phyloP scores from a whole-genome alignment of 2,797 vertebrate species.

The Hippocampus kuda region DNA sequence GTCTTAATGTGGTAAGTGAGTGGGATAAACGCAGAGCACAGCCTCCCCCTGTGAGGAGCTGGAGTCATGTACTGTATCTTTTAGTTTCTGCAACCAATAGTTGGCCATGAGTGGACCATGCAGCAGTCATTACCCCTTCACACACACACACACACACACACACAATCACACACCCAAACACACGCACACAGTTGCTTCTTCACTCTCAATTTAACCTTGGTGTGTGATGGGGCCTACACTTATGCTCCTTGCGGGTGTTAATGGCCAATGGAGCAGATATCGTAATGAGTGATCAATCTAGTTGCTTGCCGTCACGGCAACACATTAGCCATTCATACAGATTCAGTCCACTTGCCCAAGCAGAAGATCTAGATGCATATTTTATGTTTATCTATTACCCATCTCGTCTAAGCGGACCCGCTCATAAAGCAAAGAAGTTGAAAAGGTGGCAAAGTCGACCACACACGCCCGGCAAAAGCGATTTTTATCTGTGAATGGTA shows the following conservation, averaged over 20 bases:
- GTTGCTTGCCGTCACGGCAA: conserved; percentile 86
- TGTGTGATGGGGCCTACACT: conserved; percentile 87
- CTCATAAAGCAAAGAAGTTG: conserved; percentile 71
- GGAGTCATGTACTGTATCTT: conserved; percentile 32
- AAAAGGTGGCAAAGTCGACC: conserved; percentile 55
- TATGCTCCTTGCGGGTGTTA: conserved; percentile 85
- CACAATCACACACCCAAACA: conserved; percentile 6
- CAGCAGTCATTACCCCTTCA: conserved; percentile 15
- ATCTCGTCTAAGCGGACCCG: conserved; percentile 72
- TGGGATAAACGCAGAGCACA: conserved; percentile 46
- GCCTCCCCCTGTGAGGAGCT: conserved; percentile 40
- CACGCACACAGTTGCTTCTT: conserved; percentile 51
- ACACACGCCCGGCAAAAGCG: not conserved
- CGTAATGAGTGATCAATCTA: conserved; percentile 98
- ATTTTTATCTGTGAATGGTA: conserved; percentile 21
- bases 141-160: conserved; percentile 12
- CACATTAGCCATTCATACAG: conserved; percentile 97
- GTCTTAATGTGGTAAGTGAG: conserved; percentile 44
- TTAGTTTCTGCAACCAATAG: conserved; percentile 19
- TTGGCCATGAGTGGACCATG: conserved; percentile 36
- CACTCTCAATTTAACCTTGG: conserved; percentile 97
- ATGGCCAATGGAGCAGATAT: conserved; percentile 98
- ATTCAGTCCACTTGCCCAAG: conserved; percentile 92
- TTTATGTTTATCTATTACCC: conserved; percentile 86
- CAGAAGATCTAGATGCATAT: conserved; percentile 81